Percentiles rank a stretch among this genome's conserved stretches.
These are phyloP conservation scores for Hydrozoanthus gracilis DNA, from an alignment of 92 coral and sea anemone genomes.

Conservation along the genomic window DNA sequence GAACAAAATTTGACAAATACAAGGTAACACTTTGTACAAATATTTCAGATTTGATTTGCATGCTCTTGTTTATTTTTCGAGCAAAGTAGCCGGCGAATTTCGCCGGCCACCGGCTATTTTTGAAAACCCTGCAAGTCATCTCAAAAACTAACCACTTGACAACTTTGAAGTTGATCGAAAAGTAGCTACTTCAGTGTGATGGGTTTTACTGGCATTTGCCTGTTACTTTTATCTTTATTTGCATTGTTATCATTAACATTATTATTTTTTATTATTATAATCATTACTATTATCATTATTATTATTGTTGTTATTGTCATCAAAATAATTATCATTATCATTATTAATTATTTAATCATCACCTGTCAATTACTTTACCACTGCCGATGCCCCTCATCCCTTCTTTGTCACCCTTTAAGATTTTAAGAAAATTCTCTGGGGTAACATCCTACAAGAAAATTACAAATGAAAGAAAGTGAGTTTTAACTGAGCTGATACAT, in stretches of 20 bases:
- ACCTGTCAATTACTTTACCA: conserved; percentile 98
- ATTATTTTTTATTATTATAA: neutral
- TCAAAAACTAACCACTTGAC: too few relatives aligned
- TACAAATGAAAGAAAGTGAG: neutral
- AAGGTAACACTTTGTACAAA: too few relatives aligned
- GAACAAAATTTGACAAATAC: too few relatives aligned
- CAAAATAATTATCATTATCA: neutral
- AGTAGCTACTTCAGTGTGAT: too few relatives aligned
- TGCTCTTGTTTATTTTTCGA: too few relatives aligned
- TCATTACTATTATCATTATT: neutral
- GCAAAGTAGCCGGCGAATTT: too few relatives aligned
- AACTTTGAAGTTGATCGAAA: too few relatives aligned
- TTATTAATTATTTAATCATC: neutral
- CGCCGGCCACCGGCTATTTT: too few relatives aligned
- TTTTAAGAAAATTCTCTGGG: conserved; percentile 81
- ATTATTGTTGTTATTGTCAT: neutral
- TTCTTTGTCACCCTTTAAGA: conserved; percentile 84
- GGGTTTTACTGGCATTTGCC: neutral
- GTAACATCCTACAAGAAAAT: conserved; percentile 76
- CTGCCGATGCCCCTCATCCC: conserved; percentile 86
- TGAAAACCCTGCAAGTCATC: too few relatives aligned
- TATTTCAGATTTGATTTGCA: too few relatives aligned
- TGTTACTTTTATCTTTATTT: neutral
- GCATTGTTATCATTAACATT: neutral
- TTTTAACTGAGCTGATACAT: too few relatives aligned